A percentile compares a stretch with the other conserved stretches of the same genome.
phyloP scores from a whole-genome alignment of 2,888 invertebrate genomes.

The Seira musarum region DNA sequence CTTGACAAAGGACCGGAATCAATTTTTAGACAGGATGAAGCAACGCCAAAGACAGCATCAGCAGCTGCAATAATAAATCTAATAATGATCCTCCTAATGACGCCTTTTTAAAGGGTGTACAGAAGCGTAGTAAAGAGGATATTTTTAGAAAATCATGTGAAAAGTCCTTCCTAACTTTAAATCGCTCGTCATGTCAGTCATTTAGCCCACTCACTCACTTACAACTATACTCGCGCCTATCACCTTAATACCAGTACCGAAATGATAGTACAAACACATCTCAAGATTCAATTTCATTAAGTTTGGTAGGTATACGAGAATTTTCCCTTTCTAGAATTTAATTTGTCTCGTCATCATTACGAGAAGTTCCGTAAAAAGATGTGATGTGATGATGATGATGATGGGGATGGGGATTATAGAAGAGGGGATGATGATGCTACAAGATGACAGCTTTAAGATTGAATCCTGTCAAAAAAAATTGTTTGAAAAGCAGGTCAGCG shows the following conservation, averaged over 20 bases:
- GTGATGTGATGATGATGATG: neutral
- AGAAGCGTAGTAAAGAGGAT: no score
- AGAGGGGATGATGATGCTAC: conserved; percentile 1
- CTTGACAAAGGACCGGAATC: conserved; percentile 24
- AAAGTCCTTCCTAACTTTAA: conserved; percentile 34
- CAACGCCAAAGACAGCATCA: no score
- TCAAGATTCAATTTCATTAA: no score
- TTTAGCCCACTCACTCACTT: conserved; percentile 22
- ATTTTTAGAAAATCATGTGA: conserved; percentile 26
- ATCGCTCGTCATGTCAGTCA: conserved; percentile 32
- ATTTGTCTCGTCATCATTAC: conserved; percentile 46
- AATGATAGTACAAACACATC: no score
- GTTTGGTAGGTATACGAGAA: no score
- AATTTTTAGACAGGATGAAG: conserved; percentile 28
- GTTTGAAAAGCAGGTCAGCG: conserved; percentile 52
- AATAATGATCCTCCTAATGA: conserved; percentile 12
- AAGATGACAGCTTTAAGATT: conserved; percentile 45
- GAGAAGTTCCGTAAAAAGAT: conserved; percentile 34
- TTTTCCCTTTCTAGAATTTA: conserved; percentile 42
- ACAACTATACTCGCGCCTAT: neutral
- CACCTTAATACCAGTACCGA: no score
- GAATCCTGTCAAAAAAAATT: conserved; percentile 44
- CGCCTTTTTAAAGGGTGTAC: conserved; percentile 34
- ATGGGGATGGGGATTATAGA: no score
- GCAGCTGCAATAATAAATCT: no score